phyloP scores from a whole-genome alignment of 2,797 vertebrate species.

The Prionace glauca region DNA sequence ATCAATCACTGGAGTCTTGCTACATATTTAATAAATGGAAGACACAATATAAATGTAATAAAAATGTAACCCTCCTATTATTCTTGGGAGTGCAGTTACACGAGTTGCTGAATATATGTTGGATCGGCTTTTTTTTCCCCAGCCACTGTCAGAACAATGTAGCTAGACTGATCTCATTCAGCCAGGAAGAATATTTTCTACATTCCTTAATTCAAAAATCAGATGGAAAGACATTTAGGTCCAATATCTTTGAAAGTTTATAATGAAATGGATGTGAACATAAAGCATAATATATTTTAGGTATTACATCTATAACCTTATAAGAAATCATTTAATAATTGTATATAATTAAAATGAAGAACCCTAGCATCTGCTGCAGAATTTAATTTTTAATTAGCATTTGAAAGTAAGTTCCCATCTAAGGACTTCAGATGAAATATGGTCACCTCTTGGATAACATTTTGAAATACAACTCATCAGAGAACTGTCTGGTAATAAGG shows the following conservation, averaged over 20 bases:
- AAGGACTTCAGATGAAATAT: constrained; percentile 12
- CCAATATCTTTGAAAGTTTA: not conserved
- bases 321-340: not conserved
- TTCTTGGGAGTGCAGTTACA: not conserved
- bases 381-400: not conserved
- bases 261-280: not conserved
- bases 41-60: not conserved
- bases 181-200: not conserved
- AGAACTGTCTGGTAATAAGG: not conserved
- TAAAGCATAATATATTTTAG: not conserved
- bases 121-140: not conserved
- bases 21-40: not conserved
- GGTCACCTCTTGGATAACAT: constrained; percentile 24
- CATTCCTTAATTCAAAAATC: not conserved
- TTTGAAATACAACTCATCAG: constrained; percentile 3
- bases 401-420: not conserved
- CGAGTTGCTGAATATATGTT: not conserved
- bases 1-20: not conserved
- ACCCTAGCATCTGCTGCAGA: not conserved
- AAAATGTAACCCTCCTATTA: constrained; percentile 16
- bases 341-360: not conserved
- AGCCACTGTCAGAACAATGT: not conserved
- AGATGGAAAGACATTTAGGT: not conserved
- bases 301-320: not conserved
- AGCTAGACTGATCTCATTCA: constrained; percentile 14